Evolutionary conservation across 2,113 vertebrate genomes (phyloP).

Genomic region (rabbit (Oryctolagus cuniculus)): mOryCun1.1 NC_091451.1:23828001-23828500

Average conservation of each 20-base stretch:
- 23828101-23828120: not conserved
- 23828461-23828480: not conserved
- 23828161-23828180: not conserved
- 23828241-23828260: not conserved
- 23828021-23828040: not conserved
- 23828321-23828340: slow-evolving; percentile 43
- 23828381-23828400: not conserved
- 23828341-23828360: slow-evolving; percentile 12
- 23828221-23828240: not conserved
- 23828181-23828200: not conserved
- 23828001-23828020: not conserved
- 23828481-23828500: slow-evolving; percentile 44
- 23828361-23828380: not conserved
- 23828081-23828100: slow-evolving; percentile 1
- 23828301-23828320: slow-evolving; percentile 43
- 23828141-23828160: not conserved
- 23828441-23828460: slow-evolving; percentile 43
- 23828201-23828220: not conserved
- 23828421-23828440: not conserved
- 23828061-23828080: not conserved
- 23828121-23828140: not conserved
- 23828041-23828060: not conserved
- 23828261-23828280: not conserved
- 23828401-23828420: slow-evolving; percentile 9
- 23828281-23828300: slow-evolving; percentile 17